Evolutionary conservation across 2,888 invertebrate genomes (phyloP).

Genomic region (Andricus curvator): DNA sequence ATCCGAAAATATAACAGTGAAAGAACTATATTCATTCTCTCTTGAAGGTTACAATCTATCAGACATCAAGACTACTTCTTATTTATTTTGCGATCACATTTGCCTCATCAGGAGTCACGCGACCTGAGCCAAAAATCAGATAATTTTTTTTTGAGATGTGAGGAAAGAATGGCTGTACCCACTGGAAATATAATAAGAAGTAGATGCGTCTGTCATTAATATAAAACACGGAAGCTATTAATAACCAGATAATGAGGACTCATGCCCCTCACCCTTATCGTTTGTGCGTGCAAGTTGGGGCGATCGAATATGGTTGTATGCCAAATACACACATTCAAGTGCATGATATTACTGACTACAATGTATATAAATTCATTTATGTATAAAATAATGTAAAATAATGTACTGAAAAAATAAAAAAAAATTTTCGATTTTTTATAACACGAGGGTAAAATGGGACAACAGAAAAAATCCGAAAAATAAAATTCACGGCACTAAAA

Average conservation of each 20-base stretch:
- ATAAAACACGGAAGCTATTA: constrained; percentile 73
- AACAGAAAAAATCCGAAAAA: too few relatives aligned
- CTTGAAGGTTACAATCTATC: neutral
- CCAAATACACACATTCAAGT: constrained; percentile 45
- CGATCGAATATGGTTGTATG: constrained; percentile 55
- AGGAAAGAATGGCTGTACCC: constrained; percentile 48
- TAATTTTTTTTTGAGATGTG: constrained; percentile 43
- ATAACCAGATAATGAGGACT: constrained; percentile 76
- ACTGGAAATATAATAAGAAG: constrained; percentile 50
- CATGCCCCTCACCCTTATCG: constrained; percentile 56
- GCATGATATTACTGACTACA: neutral
- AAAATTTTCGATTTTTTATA: too few relatives aligned
- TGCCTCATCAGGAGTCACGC: constrained; percentile 30
- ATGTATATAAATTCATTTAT: too few relatives aligned
- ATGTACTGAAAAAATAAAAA: accelerated
- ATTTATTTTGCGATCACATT: neutral
- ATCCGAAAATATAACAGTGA: too few relatives aligned
- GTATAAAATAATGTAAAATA: too few relatives aligned
- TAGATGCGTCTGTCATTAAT: constrained; percentile 72
- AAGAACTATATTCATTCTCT: neutral
- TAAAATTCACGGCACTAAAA: too few relatives aligned
- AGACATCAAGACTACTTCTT: neutral
- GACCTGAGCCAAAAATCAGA: constrained; percentile 33
- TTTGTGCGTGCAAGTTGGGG: constrained; percentile 60
- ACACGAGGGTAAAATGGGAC: too few relatives aligned